Evolutionary conservation across 2,797 vertebrate species (phyloP), one percentile per base, ranked within the genome.

Genomic region (Potorous gilbertii): DNA sequence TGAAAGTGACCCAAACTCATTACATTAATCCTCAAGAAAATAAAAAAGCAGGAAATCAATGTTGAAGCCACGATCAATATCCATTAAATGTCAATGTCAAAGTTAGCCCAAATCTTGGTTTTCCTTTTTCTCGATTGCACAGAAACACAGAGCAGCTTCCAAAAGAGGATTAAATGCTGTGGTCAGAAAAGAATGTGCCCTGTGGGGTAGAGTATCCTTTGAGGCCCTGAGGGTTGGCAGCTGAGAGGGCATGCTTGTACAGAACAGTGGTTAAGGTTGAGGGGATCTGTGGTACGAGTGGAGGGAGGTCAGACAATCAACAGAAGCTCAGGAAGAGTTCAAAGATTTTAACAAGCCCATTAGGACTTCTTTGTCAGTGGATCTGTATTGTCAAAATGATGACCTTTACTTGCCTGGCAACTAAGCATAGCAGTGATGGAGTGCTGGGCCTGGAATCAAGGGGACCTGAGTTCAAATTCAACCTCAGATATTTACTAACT

Each of bases 11-110:
- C 91, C 40, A 89, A 59, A 96, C 90, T 62, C 90, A 91, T 92
- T 74, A 74, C 52, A 54, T 28, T 91, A 56, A 66, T 40, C 92
- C 55, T 90, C 31, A 56, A n/a, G 56, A 52, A 96, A 90, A 54
- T 16, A 92, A 90, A 66, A 92, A 93, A 95, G 18, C 46, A 95
- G 21, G 34, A 93, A 90, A 95, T 57, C 59, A 92, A 50, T 92
- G 92, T 9, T 89, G 46, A 74, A 59, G 89, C 89, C 34, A 11
- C 21, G 31, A 54, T 54, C 52, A 46, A 46, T 62, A 59, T 40
- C 91, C 54, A 55, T 55, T 90, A 90, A 90, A 90, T 54, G 90
- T 54, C 90, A 54, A n/a, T 29, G 90, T 52, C 90, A 54, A 54
- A 54, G 24, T n/a, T 50, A 91, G 55, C 54, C 40, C 40, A 46